Evolutionary conservation across 2,113 vertebrate genomes (phyloP).

Genomic region (Cichladusa arquata): DNA sequence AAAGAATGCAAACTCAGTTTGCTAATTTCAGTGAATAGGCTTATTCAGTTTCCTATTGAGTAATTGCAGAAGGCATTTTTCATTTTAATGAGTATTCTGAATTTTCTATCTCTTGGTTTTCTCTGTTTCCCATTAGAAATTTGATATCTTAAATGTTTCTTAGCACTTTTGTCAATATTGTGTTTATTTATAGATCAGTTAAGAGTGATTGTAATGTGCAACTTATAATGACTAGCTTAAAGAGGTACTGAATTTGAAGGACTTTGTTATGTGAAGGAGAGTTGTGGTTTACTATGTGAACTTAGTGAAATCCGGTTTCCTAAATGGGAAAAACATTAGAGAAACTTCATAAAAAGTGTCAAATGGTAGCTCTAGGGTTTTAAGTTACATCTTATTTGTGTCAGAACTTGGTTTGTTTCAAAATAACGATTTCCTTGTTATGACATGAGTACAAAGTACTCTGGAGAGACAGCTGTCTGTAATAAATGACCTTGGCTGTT

Average conservation of each 20-base stretch:
- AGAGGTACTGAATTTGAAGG: background rate
- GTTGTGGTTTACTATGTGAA: background rate
- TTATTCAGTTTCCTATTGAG: conserved; percentile 15
- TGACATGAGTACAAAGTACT: background rate
- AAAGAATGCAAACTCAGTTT: conserved; percentile 6
- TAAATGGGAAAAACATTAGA: background rate
- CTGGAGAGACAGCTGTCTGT: background rate
- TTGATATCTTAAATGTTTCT: background rate
- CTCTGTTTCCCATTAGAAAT: background rate
- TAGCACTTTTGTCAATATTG: background rate
- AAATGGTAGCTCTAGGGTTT: background rate
- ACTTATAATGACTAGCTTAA: background rate
- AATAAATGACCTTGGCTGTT: background rate
- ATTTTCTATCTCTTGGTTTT: background rate
- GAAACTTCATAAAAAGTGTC: background rate
- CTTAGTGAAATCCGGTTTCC: background rate
- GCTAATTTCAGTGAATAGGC: conserved; percentile 13
- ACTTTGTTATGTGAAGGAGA: background rate
- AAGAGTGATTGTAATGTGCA: background rate
- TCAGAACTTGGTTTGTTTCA: background rate
- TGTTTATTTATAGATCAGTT: background rate
- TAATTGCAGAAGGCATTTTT: background rate
- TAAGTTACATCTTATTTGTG: background rate
- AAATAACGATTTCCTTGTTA: background rate
- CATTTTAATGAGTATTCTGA: background rate